Base-by-base conservation (phyloP, 2,888 invertebrate genomes). In the Drosophila atroscutellata region DNA sequence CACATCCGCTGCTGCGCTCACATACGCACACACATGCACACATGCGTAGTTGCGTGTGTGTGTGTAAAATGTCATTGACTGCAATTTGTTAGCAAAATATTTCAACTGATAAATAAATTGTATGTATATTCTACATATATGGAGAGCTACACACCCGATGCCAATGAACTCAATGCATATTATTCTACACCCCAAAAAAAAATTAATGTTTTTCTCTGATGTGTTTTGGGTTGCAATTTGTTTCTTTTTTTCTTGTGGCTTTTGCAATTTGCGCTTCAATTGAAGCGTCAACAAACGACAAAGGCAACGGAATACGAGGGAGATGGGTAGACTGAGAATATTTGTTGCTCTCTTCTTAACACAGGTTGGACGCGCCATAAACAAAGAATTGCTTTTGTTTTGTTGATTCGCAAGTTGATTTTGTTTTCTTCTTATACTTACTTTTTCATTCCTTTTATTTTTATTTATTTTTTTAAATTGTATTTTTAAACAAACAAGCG, bases 61-160 rank as follows among this genome's bases (percentile, higher is more conserved):
- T 45, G 20, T 45, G 45, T 20, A 54, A 66, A 85, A 87, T 87
- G 89, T 91, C 89, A 89, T 87, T 90, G 90, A 91, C 89, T 91
- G 89, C 91, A 91, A 83, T 91, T 89, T 83, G 77, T 80, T 90
- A 91, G 87, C 89, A 81, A 87, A 89, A 81, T 84, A 82, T 81
- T 86, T 77, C 76, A 84, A 89, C 90, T 90, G 86, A 86, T 83
- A 90, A 77, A 86, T 79, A 86, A 83, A 83, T 77, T 89, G 74
- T 89, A 80, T 68, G 83, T 55, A 37, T 39, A 26, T 26, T 26
- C 11, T 42, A 56, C 56, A 56, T 42, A 42, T 15, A 42, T 83
- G 65, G 56, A 58, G 50, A 56, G 67, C 70, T 36, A 54, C 24
- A 66, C 26, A 67, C 37, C 54, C 20, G 49, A 75, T 72, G 91